Evolutionary conservation across 2,888 invertebrate genomes (phyloP).

Genomic region (Drosophila algonquin): DNA sequence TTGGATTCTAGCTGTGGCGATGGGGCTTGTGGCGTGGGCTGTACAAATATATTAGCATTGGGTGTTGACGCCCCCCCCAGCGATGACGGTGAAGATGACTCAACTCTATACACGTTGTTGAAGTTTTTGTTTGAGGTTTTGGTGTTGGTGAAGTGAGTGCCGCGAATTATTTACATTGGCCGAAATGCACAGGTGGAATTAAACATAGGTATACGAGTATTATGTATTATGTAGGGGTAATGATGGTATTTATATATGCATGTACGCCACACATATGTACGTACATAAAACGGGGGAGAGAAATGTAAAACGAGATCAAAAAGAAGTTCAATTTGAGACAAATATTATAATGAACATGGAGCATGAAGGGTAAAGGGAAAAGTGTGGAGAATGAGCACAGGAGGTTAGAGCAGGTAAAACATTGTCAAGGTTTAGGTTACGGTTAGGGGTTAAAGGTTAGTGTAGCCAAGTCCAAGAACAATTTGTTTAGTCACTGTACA

Average conservation of each 20-base stretch:
- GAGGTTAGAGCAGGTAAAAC: slow-evolving; percentile 8
- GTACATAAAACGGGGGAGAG: slow-evolving; percentile 55
- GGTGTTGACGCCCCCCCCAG: slow-evolving; percentile 75
- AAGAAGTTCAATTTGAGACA: slow-evolving; percentile 29
- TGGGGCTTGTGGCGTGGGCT: slow-evolving; percentile 63
- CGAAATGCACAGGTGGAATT: slow-evolving; percentile 51
- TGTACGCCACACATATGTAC: not conserved
- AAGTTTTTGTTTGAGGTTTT: slow-evolving; percentile 2
- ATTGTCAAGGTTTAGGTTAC: slow-evolving; percentile 6
- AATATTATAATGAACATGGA: slow-evolving; percentile 6
- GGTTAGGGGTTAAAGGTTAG: slow-evolving; percentile 33
- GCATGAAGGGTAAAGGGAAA: not conserved
- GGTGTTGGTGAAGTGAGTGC: slow-evolving; percentile 35
- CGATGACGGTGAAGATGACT: slow-evolving; percentile 81
- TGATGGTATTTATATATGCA: slow-evolving; percentile 34
- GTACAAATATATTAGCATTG: slow-evolving; percentile 77
- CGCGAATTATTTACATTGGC: slow-evolving; percentile 71
- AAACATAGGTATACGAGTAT: slow-evolving; percentile 38
- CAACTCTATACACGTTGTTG: slow-evolving; percentile 73
- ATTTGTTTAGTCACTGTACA: slow-evolving; percentile 75
- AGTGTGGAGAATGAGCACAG: slow-evolving; percentile 5
- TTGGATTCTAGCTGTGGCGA: slow-evolving; percentile 78
- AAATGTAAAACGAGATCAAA: slow-evolving; percentile 56
- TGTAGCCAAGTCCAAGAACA: slow-evolving; percentile 58
- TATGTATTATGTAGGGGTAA: slow-evolving; percentile 50